Conservation (phyloP, 2,888 invertebrate genomes). For the Frankliniella intonsa region DNA sequence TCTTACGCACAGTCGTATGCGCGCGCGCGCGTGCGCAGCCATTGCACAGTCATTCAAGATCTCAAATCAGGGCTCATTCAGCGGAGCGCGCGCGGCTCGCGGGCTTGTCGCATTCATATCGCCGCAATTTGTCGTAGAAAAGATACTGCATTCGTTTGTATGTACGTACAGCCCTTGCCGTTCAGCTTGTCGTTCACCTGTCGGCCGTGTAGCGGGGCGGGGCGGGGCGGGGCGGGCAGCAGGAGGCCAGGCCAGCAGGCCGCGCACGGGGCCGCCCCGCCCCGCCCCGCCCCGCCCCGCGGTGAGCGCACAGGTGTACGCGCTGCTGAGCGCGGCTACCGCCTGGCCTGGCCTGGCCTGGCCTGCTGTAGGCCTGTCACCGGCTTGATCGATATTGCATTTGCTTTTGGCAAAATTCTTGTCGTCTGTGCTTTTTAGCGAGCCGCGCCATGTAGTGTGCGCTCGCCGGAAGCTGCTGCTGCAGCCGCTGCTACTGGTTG, state of each 20-base stretch:
- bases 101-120: conserved; percentile 23
- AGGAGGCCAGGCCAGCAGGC: neutral
- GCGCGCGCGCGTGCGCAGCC: neutral
- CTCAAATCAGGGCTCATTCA: conserved; percentile 8
- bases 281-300: too few species aligned
- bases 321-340: neutral
- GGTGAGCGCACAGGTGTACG: neutral
- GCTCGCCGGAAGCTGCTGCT: too few species aligned
- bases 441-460: too few species aligned
- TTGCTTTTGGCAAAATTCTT: too few species aligned
- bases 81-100: too few species aligned
- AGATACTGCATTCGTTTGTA: conserved; percentile 26
- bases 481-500: too few species aligned
- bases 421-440: too few species aligned
- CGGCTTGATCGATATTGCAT: too few species aligned
- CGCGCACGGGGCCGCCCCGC: neutral
- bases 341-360: neutral
- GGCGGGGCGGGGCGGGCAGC: too few species aligned
- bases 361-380: too few species aligned
- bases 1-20: neutral
- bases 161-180: conserved; percentile 21
- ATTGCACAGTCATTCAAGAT: conserved; percentile 23
- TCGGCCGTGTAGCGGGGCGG: neutral
- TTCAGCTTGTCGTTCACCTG: conserved; percentile 24
- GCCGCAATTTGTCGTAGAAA: conserved; percentile 20